Evolutionary conservation across 2,888 invertebrate species (phyloP).

Genomic region (Notocelia uddmanniana): DNA sequence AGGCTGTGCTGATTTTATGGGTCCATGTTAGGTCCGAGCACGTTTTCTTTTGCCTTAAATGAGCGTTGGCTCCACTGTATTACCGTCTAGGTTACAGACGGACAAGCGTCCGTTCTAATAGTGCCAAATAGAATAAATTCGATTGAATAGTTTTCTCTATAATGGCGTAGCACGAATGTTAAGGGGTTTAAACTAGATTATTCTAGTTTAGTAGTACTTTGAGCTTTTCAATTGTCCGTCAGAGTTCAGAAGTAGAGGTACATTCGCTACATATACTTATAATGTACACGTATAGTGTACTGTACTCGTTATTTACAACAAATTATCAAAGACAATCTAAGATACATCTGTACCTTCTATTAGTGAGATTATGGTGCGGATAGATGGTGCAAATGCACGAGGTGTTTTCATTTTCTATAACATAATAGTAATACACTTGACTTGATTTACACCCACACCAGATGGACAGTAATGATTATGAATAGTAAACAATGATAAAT

Average conservation of each 20-base stretch:
- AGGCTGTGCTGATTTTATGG: background rate
- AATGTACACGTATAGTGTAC: background rate
- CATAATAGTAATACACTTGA: background rate
- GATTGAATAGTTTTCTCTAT: background rate
- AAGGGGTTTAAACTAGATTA: background rate
- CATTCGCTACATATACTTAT: background rate
- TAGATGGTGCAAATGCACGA: no score
- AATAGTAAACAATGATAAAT: background rate
- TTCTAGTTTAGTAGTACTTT: background rate
- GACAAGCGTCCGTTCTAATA: background rate
- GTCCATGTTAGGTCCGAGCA: conserved; percentile 2
- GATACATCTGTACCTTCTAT: no score
- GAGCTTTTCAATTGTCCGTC: background rate
- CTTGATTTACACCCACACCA: background rate
- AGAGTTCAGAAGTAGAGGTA: background rate
- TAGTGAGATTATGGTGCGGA: no score
- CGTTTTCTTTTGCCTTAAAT: conserved; percentile 18
- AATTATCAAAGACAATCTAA: no score
- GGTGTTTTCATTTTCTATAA: background rate
- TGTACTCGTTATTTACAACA: no score
- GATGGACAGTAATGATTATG: background rate
- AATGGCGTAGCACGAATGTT: background rate
- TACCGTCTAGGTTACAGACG: background rate
- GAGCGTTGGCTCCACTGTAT: background rate
- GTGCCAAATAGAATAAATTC: background rate